Percentiles rank a stretch among this genome's conserved stretches.
These are phyloP conservation scores for Drosophila mayri DNA, from an alignment of 1,140 invertebrate species.

Conservation along the genomic window DNA sequence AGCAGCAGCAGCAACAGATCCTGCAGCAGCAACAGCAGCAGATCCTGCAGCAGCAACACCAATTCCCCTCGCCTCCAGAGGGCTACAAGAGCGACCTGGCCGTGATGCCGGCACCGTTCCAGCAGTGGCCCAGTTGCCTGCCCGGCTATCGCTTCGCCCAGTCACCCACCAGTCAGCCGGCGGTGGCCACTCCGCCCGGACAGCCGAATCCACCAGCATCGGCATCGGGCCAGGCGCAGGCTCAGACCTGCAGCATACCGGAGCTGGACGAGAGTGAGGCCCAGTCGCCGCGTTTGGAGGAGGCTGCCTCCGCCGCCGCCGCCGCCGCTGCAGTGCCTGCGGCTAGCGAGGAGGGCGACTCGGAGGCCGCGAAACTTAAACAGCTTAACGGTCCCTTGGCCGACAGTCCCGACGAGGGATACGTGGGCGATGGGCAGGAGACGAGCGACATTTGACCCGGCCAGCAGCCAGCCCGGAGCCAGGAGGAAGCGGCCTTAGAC, in stretches of 20 bases:
- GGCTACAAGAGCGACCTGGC: conserved; percentile 86
- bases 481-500: conserved; percentile 67
- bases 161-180: conserved; percentile 47
- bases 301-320: conserved; percentile 15
- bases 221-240: conserved; percentile 53
- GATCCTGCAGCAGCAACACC: conserved; percentile 76
- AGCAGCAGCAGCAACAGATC: conserved; percentile 62
- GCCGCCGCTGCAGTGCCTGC: conserved; percentile 67
- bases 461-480: conserved; percentile 25
- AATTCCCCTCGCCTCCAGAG: conserved; percentile 90
- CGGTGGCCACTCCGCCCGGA: conserved; percentile 11
- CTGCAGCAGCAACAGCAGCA: conserved; percentile 76
- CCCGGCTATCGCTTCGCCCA: conserved; percentile 84
- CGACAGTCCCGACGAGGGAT: conserved; percentile 94
- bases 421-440: conserved; percentile 90
- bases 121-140: conserved; percentile 86
- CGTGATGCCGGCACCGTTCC: conserved; percentile 54
- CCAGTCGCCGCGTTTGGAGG: conserved; percentile 56
- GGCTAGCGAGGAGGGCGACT: conserved; percentile 80
- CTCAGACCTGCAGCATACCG: conserved; percentile 60
- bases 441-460: conserved; percentile 87
- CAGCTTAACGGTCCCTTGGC: conserved; percentile 87
- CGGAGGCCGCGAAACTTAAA: conserved; percentile 70
- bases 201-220: conserved; percentile 23
- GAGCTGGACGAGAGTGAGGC: conserved; percentile 76